Evolutionary conservation across 2,888 invertebrate species (phyloP).

Genomic region (Troilus luridus): DNA sequence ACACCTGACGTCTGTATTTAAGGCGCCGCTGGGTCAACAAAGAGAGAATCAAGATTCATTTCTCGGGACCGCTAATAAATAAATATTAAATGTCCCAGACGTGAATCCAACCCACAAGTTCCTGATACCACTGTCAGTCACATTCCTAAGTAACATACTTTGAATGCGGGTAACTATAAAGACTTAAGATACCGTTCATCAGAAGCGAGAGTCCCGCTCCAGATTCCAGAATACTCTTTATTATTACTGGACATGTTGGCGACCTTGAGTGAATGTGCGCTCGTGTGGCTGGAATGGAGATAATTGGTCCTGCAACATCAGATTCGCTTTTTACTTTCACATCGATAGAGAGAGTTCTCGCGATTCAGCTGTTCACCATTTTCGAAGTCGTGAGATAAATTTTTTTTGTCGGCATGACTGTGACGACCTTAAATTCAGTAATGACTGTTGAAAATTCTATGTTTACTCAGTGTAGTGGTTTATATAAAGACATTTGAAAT

Average conservation of each 20-base stretch:
- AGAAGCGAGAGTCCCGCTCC: not conserved
- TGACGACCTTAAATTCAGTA: not conserved
- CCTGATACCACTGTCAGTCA: too few species aligned
- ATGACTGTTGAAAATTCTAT: not conserved
- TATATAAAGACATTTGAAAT: not conserved
- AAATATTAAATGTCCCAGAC: too few species aligned
- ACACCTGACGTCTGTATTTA: too few species aligned
- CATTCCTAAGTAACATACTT: too few species aligned
- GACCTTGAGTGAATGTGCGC: not conserved
- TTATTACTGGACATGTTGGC: not conserved
- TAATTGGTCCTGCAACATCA: not conserved
- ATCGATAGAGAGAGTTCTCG: constrained; percentile 35
- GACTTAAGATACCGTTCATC: not conserved
- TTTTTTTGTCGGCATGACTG: not conserved
- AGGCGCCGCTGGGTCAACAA: too few species aligned
- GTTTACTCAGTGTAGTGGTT: not conserved
- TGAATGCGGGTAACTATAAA: not conserved
- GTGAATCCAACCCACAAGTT: too few species aligned
- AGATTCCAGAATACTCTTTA: not conserved
- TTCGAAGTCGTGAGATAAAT: constrained; percentile 1
- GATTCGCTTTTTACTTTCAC: constrained; percentile 41
- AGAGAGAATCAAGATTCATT: too few species aligned
- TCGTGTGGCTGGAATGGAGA: not conserved
- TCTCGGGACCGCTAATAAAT: too few species aligned
- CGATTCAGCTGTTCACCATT: not conserved